Evolutionary conservation across 2,797 vertebrate species (phyloP), one percentile per base, ranked within the genome.

Genomic region (Thripadectes ignobilis): DNA sequence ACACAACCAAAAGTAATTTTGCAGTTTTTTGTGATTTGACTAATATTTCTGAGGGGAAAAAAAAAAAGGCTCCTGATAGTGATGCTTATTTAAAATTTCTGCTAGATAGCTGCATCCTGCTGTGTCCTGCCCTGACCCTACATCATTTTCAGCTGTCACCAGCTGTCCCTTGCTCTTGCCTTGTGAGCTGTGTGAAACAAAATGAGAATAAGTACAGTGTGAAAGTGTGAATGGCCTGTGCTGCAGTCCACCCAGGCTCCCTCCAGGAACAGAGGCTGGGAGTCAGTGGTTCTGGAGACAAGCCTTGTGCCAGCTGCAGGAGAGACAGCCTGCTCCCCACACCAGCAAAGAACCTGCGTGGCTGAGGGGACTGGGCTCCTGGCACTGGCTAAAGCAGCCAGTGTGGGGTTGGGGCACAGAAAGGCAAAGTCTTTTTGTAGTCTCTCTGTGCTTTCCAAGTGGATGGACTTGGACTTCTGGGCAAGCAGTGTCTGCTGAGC

Each of bases 341-440:
- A 4, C 30, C n/a, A 27, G 30, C 45, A 34, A n/a, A 36, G 39
- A 19, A 32, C 55, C 55, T 15, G 13, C 0, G 0, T 3, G 18
- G 48, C 43, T 54, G 65, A 41, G 85, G 41, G 43, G 7, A 79
- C 27, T 34, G 10, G 83, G 43, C 19, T 69, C 57, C 41, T 3
- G 9, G 68, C 0, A 0, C 57, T 54, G 0, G 0, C 62, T 65
- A 15, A 48, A 68, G 59, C 65, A 62, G 43, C 43, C 52, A 17
- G 36, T 0, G 1, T 58, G 72, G 43, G 46, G 32, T 46, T 19
- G 7, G 49, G 63, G 39, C 30, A 80, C 27, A 39, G 48, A 63
- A 74, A 26, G 14, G 36, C 36, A 51, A 29, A 18, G 27, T 43
- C 65, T 62, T 66, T 66, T 66, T 26, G 43, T 19, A 27, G 21